Percentiles rank a stretch among this genome's conserved stretches.
Conservation (phyloP, 2,797 vertebrate species). For the Micropoecilia bifurca region DNA sequence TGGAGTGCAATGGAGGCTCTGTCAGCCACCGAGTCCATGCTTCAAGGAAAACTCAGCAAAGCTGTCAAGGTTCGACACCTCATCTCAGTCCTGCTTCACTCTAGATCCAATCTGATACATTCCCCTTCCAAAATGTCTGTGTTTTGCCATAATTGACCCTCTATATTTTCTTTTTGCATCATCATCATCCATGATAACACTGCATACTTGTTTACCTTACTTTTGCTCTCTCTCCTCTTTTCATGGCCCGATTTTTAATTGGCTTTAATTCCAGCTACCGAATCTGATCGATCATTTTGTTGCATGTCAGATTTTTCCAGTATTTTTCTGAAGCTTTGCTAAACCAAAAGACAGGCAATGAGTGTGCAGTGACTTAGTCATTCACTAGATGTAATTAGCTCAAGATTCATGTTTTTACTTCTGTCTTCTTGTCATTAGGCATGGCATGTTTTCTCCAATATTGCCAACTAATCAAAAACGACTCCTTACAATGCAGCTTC, state of each 20-base stretch:
- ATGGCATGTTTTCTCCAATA: conserved; percentile 63
- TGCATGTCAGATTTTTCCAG: not conserved
- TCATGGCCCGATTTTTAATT: conserved; percentile 55
- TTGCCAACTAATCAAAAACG: conserved; percentile 34
- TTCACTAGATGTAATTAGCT: conserved; percentile 68
- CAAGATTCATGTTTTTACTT: conserved; percentile 63
- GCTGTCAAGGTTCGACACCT: conserved; percentile 95
- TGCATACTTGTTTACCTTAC: conserved; percentile 82
- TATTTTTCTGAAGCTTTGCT: not conserved
- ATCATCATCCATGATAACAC: conserved; percentile 63
- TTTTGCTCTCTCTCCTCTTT: conserved; percentile 22
- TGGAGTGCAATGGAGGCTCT: conserved; percentile 99
- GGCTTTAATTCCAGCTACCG: conserved; percentile 41
- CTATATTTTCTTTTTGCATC: conserved; percentile 66
- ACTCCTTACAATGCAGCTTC: not conserved
- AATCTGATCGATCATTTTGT: conserved; percentile 22
- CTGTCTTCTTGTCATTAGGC: conserved; percentile 57
- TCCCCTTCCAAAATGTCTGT: conserved; percentile 47
- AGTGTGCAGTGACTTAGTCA: conserved; percentile 79
- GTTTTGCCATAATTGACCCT: conserved; percentile 71
- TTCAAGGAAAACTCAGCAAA: conserved; percentile 99
- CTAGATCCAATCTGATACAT: conserved; percentile 89
- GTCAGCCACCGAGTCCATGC: conserved; percentile 99
- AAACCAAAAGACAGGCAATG: conserved; percentile 67
- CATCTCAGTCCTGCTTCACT: conserved; percentile 86